Evolutionary conservation across 1,140 invertebrate genomes (phyloP), one percentile per base, ranked within the genome.

Genomic region (Parapsyche elsis): DNA sequence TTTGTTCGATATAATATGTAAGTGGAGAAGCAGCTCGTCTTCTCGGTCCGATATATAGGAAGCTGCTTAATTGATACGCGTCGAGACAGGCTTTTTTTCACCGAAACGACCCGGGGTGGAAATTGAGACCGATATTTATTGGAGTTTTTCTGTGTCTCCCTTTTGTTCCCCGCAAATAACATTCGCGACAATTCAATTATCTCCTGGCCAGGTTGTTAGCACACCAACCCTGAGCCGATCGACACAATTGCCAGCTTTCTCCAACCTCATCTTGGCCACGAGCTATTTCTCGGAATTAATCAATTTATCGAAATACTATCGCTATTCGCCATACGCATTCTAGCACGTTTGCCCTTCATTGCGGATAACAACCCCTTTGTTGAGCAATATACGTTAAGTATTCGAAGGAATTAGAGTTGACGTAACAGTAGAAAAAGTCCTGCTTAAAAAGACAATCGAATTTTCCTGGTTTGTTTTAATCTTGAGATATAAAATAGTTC

Each of bases 111-210:
- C 71, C 76, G 7, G 71, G 23, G 71, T 80, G 44, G 81, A 78
- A 82, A 82, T 80, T 82, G 78, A 80, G 78, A 26, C 78, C 67
- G 78, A 78, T 82, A 82, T 82, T 82, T 82, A 82, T 82, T 80
- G 77, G 79, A 26, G 71, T 78, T 70, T 81, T 76, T 53, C 73
- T 71, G 74, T 73, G 80, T 76, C 61, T 77, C 73, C 70, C 75
- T 44, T 78, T 78, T 80, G 49, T 78, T 73, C 30, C 81, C 64
- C 78, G 59, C 81, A 82, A 80, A 82, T 80, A 82, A 82, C 81
- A 80, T 80, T 76, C 81, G 78, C 76, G 79, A 49, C 81, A 82
- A 82, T 82, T 82, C 81, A 82, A 82, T 82, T 82, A 82, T 80
- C 64, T 79, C 57, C 78, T 70, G 76, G 73, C 80, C 49, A 57